Percentiles rank a stretch among this genome's conserved stretches.
Conservation (phyloP, 2,113 vertebrate species). For the Xiphorhynchus elegans region DNA sequence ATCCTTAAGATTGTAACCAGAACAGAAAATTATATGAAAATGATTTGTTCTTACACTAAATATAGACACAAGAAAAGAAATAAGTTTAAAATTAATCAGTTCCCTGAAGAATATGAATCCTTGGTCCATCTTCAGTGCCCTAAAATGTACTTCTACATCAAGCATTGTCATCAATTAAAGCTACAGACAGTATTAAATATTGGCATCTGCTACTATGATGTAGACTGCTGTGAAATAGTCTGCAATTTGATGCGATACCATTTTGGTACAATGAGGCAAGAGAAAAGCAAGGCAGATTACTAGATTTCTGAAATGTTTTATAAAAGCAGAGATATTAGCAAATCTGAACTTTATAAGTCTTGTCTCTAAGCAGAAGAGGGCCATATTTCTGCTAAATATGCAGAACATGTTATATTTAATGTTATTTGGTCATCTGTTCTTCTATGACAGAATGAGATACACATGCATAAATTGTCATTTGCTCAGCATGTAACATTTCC, state of each 20-base stretch:
- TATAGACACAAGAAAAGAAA: constrained; percentile 63
- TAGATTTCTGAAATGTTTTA: not conserved
- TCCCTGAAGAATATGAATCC: constrained; percentile 39
- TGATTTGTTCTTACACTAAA: constrained; percentile 69
- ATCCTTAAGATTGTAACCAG: constrained; percentile 63
- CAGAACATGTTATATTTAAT: not conserved
- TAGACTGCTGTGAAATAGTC: not conserved
- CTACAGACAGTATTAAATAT: not conserved
- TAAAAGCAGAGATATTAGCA: not conserved
- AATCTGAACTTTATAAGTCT: not conserved
- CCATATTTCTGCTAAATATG: not conserved
- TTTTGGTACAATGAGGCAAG: not conserved
- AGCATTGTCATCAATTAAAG: constrained; percentile 37
- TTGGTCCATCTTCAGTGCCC: constrained; percentile 37
- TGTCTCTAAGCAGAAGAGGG: not conserved
- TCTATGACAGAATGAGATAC: not conserved
- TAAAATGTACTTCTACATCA: constrained; percentile 15
- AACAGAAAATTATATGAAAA: constrained; percentile 69
- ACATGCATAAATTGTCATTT: not conserved
- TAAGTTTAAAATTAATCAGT: constrained; percentile 63
- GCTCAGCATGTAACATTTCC: not conserved
- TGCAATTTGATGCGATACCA: not conserved
- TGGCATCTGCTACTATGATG: not conserved
- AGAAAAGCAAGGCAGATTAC: not conserved
- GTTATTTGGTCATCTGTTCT: not conserved